A percentile compares a stretch with the other conserved stretches of the same genome.
These are phyloP conservation scores for Drosophila repleta DNA, from an alignment of 1,140 invertebrate genomes.

Conservation along the genomic window DNA sequence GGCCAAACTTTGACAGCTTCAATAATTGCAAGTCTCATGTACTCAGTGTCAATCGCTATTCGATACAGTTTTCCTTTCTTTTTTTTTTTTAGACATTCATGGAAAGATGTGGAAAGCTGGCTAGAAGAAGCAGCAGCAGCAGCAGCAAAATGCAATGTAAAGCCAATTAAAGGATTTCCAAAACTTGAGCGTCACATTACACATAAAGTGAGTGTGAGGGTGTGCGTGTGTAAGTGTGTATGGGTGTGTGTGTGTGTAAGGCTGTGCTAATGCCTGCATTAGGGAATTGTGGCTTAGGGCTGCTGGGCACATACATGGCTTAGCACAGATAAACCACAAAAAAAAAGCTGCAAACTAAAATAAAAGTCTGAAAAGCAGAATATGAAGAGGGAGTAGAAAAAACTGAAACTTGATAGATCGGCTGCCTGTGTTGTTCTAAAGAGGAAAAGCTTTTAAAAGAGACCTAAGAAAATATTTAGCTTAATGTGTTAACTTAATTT, in stretches of 20 bases:
- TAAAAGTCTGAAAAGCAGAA: slow-evolving; percentile 8
- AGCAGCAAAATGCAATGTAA: slow-evolving; percentile 43
- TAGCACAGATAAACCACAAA: slow-evolving; percentile 55
- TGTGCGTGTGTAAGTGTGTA: slow-evolving; percentile 13
- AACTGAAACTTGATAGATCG: neutral
- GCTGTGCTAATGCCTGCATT: slow-evolving; percentile 23
- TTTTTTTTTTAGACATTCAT: slow-evolving; percentile 41
- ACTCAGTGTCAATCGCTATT: slow-evolving; percentile 20
- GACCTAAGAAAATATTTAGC: too few relatives aligned
- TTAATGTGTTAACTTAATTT: too few relatives aligned
- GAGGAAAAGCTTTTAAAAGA: too few relatives aligned
- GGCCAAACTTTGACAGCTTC: slow-evolving; percentile 27
- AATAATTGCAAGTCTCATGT: slow-evolving; percentile 37
- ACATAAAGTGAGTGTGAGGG: slow-evolving; percentile 17
- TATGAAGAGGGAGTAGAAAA: neutral
- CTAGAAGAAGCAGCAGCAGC: slow-evolving; percentile 13
- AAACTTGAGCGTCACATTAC: slow-evolving; percentile 70
- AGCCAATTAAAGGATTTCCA: slow-evolving; percentile 78
- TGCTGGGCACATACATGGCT: slow-evolving; percentile 32
- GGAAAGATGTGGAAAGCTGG: slow-evolving; percentile 2
- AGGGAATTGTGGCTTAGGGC: slow-evolving; percentile 19
- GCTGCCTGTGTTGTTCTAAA: neutral
- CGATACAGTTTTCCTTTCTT: neutral
- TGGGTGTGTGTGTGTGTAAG: slow-evolving; percentile 1
- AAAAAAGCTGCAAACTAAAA: slow-evolving; percentile 56